These are phyloP conservation scores for Thaumatotibia leucotreta DNA, from an alignment of 1,140 invertebrate genomes.

Conservation along the genomic window DNA sequence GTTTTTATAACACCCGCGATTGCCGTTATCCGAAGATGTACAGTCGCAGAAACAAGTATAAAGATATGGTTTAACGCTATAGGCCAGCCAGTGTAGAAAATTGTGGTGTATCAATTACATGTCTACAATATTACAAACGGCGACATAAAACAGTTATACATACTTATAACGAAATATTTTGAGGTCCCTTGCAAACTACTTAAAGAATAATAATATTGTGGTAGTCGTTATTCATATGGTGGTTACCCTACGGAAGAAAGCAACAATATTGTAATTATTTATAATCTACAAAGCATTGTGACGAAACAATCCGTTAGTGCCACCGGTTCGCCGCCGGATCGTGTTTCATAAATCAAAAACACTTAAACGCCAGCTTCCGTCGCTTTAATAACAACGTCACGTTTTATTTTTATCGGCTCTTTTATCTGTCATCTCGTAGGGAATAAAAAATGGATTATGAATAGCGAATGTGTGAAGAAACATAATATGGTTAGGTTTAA, in stretches of 20 bases:
- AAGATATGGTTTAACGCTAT: neutral
- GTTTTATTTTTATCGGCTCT: constrained; percentile 6
- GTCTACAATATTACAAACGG: too few species aligned
- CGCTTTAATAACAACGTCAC: constrained; percentile 11
- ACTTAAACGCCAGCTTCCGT: constrained; percentile 10
- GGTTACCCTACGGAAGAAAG: neutral
- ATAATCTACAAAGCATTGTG: constrained; percentile 5
- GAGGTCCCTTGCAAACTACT: neutral
- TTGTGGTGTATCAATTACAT: neutral
- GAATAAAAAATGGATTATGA: constrained; percentile 4
- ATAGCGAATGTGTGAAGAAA: neutral
- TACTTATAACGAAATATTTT: too few species aligned
- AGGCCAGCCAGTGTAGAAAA: neutral
- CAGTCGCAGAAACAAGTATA: constrained; percentile 15
- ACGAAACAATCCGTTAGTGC: neutral
- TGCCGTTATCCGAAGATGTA: constrained; percentile 36
- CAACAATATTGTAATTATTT: neutral
- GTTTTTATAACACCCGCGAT: constrained; percentile 55
- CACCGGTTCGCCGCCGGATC: neutral
- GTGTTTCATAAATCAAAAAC: constrained; percentile 13
- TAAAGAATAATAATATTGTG: neutral
- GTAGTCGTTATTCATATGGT: neutral
- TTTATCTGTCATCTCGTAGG: constrained; percentile 9
- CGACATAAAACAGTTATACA: too few species aligned
- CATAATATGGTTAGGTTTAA: neutral